Evolutionary conservation across 1,140 invertebrate species (phyloP).

Genomic region (Brachionus plicatilis): DNA sequence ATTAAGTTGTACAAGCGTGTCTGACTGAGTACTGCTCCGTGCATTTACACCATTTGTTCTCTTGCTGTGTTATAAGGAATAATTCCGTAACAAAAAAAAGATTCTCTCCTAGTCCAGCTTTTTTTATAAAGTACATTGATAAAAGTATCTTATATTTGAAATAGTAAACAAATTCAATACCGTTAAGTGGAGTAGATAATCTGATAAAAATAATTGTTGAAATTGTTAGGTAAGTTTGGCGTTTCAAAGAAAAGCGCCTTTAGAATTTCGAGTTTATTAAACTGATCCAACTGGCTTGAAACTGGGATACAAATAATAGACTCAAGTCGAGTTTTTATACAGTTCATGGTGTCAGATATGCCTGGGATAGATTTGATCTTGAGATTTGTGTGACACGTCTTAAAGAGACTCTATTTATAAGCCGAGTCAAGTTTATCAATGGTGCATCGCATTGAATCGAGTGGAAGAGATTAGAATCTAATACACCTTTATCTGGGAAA

Average conservation of each 20-base stretch:
- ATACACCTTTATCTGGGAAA: background rate
- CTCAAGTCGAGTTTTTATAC: background rate
- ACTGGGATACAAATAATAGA: background rate
- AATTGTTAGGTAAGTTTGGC: slow-evolving; percentile 21
- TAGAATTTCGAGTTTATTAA: background rate
- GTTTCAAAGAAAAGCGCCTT: background rate
- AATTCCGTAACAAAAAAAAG: background rate
- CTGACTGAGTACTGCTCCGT: background rate
- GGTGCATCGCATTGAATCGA: background rate
- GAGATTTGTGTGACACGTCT: background rate
- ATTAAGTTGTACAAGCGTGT: background rate
- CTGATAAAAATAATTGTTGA: slow-evolving; percentile 30
- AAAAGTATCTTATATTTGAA: background rate
- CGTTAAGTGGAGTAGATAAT: background rate
- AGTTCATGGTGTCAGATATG: background rate
- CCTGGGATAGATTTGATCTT: slow-evolving; percentile 2
- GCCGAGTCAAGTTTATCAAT: slow-evolving; percentile 26
- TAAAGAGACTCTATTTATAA: slow-evolving; percentile 20
- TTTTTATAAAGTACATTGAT: background rate
- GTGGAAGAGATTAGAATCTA: slow-evolving; percentile 21
- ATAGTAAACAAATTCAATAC: background rate
- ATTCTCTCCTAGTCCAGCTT: background rate
- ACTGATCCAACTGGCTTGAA: background rate
- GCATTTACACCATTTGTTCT: background rate
- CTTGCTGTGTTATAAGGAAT: background rate